Base-by-base conservation (phyloP, 2,888 invertebrate species). In the Rutpela maculata region DNA sequence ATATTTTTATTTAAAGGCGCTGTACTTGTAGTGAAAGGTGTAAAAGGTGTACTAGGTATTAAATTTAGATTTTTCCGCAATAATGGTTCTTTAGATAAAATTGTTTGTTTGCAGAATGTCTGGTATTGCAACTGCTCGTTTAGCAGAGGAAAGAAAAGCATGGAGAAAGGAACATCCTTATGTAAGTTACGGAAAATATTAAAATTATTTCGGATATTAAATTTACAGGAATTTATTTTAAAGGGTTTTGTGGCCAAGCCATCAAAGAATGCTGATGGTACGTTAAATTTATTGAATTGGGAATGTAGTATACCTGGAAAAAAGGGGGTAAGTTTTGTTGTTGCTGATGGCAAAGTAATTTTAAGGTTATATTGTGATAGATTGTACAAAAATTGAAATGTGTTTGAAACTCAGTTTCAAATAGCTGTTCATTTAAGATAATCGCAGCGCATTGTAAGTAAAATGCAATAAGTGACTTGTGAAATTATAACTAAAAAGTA, bases 111-210 rank as follows among this genome's bases (percentile, higher is more conserved):
- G 63, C 82, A 90, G 87, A 87, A 98, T 99, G 99, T 97, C 99
- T 87, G 99, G 99, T 84, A 99, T 99, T 87, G 98, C 99, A 76
- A 94, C 97, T 88, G 96, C 97, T 86, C 94, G 99, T 88, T 93
- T 99, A 85, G 95, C 97, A 26, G 99, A 99, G 91, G 99, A 99
- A 91, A 93, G 99, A 85, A 99, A 99, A 92, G 97, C 97, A 84
- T 99, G 99, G 99, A 93, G 99, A 81, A 99, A 98, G 91, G 99
- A 99, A 90, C 99, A 99, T 91, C 99, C 99, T 79, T 99, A 98
- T 91, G 74, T 78, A 67, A 70, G 70, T 65, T 26, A n/a, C n/a
- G 15, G 12, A 26, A 26, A 31, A 9, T 38, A 10, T 15, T 19
- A n/a, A 26, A 19, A 18, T 1, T 2, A 10, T 57, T 7, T 17